A percentile compares a stretch with the other conserved stretches of the same genome.
phyloP scores from a whole-genome alignment of 2,888 invertebrate species.

The Hoplodrina ambigua region DNA sequence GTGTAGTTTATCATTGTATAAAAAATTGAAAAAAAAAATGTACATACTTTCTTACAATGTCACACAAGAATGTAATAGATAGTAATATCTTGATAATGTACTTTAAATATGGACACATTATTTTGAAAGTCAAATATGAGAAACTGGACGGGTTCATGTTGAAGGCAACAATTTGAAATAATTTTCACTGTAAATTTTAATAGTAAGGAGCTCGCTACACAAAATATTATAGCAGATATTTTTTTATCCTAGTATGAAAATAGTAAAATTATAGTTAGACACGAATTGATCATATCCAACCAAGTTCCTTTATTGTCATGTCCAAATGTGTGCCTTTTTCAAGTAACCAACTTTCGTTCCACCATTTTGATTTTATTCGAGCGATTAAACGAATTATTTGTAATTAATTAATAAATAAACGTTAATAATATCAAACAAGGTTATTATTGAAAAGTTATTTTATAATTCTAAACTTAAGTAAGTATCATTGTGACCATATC shows the following conservation, averaged over 20 bases:
- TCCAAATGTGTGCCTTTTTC: conserved; percentile 76
- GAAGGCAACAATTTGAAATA: conserved; percentile 26
- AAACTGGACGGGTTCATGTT: conserved; percentile 28
- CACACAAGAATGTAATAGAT: conserved; percentile 46
- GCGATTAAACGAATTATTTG: conserved; percentile 10
- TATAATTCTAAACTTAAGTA: conserved; percentile 36
- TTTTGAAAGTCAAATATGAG: conserved; percentile 33
- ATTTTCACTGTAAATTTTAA: conserved; percentile 24
- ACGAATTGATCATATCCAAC: conserved; percentile 66
- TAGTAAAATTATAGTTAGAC: conserved; percentile 48
- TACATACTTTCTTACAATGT: conserved; percentile 58
- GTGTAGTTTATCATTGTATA: conserved; percentile 64
- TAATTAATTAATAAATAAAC: conserved; percentile 15
- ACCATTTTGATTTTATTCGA: conserved; percentile 25
- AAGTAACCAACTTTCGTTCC: conserved; percentile 49
- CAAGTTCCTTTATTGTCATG: conserved; percentile 72
- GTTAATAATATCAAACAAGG: conserved; percentile 9
- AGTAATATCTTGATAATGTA: conserved; percentile 35
- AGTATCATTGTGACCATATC: conserved; percentile 61
- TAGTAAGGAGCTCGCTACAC: conserved; percentile 32
- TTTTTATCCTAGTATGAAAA: conserved; percentile 35
- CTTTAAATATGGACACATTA: conserved; percentile 30
- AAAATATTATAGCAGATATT: conserved; percentile 24
- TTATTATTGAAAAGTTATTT: conserved; percentile 18
- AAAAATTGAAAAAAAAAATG: conserved; percentile 37